Conservation (phyloP, 2,113 vertebrate genomes). For the Baryphthengus martii region DNA sequence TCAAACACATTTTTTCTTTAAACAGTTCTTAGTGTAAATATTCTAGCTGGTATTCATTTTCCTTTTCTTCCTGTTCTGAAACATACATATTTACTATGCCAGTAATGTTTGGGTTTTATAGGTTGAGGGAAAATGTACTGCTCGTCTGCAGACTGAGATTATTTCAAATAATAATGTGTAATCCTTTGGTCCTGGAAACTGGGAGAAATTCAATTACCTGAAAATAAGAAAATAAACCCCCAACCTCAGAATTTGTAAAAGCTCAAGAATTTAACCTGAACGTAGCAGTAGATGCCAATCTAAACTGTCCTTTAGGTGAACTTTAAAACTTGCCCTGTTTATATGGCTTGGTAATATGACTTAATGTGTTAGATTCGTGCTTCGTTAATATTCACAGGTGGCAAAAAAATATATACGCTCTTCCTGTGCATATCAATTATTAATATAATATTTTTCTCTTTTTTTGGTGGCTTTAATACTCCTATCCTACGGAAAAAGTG, state of each 20-base stretch:
- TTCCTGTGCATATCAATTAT: not conserved
- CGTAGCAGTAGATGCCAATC: not conserved
- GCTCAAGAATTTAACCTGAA: not conserved
- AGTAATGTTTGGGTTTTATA: constrained; percentile 8
- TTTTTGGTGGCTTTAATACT: not conserved
- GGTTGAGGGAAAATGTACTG: constrained; percentile 14
- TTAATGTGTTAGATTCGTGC: constrained; percentile 33
- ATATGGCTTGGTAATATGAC: not conserved
- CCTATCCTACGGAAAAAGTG: not conserved
- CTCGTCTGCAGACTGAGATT: constrained; percentile 15
- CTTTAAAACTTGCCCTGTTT: constrained; percentile 6
- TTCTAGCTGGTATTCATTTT: constrained; percentile 28
- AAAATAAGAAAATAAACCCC: not conserved
- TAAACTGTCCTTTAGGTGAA: constrained; percentile 44
- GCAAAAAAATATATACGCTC: constrained; percentile 43
- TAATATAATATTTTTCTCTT: not conserved
- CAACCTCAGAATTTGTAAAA: not conserved
- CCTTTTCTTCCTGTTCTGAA: constrained; percentile 35
- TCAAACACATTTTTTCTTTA: constrained; percentile 41
- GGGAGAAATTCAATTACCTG: not conserved
- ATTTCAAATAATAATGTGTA: constrained; percentile 14
- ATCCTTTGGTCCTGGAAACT: not conserved
- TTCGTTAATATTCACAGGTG: constrained; percentile 72
- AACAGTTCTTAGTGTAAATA: constrained; percentile 36
- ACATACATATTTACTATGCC: constrained; percentile 23